Evolutionary conservation across 2,888 invertebrate species (phyloP), one percentile per base, ranked within the genome.

Genomic region (Agrypnus murinus): DNA sequence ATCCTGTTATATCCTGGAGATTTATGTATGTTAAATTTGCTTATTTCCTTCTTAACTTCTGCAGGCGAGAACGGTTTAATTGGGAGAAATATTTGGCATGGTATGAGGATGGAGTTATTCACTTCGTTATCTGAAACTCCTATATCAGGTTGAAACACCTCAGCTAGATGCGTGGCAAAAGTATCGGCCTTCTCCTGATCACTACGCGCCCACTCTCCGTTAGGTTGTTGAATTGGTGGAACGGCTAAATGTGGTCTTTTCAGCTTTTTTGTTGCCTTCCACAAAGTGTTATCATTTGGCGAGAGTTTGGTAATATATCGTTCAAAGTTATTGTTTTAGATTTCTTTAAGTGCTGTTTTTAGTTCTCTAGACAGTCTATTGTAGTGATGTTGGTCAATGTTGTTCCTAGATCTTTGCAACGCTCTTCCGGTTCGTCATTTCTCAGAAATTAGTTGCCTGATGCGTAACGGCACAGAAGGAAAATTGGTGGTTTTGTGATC

Each of bases 91-190:
- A 34, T 34, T 34, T 34, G 34, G n/a, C n/a, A n/a, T n/a, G n/a
- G n/a, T n/a, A n/a, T n/a, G n/a, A n/a, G n/a, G n/a, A n/a, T n/a
- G n/a, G n/a, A n/a, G n/a, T n/a, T n/a, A n/a, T n/a, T n/a, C n/a
- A n/a, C n/a, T n/a, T n/a, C n/a, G n/a, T 32, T 32, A 8, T 32
- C 34, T 32, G 8, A 8, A 8, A 7, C 34, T 32, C 34, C 34
- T 32, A 8, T 7, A 4, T 32, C 8, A 32, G 40, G 40, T 40
- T 40, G 3, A 46, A 46, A 4, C 2, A 46, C 46, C 15, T 46
- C 46, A 17, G 46, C 12, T 46, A 46, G 46, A 15, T 46, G 46
- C 4, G 46, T 17, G 2, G 46, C 46, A 46, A 46, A 46, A 15
- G 5, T n/a, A n/a, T n/a, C n/a, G n/a, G n/a, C n/a, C n/a, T n/a